A percentile compares a stretch with the other conserved stretches of the same genome.
Evolutionary conservation across 2,797 vertebrate species (phyloP).

Genomic region (Loriculus beryllinus): DNA sequence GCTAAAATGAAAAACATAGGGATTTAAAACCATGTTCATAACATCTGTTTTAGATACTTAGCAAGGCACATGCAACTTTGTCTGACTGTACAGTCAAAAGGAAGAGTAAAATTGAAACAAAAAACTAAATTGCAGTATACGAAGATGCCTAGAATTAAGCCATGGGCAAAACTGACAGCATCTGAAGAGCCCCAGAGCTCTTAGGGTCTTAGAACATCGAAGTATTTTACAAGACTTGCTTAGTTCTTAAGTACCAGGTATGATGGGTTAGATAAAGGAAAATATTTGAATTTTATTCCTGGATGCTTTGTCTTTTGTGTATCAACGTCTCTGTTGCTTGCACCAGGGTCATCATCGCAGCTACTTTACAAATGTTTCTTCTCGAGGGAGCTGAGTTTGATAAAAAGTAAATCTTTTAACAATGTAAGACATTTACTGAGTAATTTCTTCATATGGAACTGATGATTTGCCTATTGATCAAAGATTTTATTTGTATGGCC

Average conservation of each 20-base stretch:
- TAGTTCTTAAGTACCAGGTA: not conserved
- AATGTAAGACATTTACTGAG: not conserved
- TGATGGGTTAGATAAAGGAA: not conserved
- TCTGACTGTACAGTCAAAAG: not conserved
- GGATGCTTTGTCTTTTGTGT: not conserved
- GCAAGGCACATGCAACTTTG: not conserved
- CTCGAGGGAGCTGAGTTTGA: not conserved
- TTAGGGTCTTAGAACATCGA: not conserved
- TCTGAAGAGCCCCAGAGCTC: not conserved
- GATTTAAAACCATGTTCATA: not conserved
- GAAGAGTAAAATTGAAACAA: not conserved
- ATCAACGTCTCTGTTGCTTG: not conserved
- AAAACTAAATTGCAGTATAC: not conserved
- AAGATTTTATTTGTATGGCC: not conserved
- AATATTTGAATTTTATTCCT: not conserved
- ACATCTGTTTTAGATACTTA: not conserved
- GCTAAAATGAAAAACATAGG: not conserved
- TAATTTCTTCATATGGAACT: not conserved
- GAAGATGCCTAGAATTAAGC: not conserved
- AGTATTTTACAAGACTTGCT: not conserved
- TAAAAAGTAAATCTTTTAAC: not conserved
- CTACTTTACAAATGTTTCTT: not conserved
- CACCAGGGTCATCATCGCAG: not conserved
- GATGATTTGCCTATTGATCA: not conserved
- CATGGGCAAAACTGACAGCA: not conserved